These are phyloP conservation scores for Aphelenchoides bicaudatus DNA, from an alignment of 2,888 invertebrate genomes.

Conservation along the genomic window DNA sequence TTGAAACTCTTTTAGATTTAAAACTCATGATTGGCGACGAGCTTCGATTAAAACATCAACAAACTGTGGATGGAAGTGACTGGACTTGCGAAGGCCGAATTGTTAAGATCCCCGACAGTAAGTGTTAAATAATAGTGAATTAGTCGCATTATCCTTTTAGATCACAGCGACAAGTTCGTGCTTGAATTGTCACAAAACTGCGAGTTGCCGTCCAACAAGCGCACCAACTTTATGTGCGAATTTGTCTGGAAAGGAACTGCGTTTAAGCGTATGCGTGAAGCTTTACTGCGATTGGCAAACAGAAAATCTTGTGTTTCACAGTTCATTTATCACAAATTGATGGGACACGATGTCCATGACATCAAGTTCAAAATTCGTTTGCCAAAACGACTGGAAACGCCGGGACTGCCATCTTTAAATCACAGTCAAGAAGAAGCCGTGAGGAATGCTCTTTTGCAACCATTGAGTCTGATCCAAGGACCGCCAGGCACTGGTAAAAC, in stretches of 20 bases:
- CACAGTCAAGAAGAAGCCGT: slow-evolving; percentile 97
- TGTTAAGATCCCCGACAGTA: slow-evolving; percentile 70
- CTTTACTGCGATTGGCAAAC: slow-evolving; percentile 63
- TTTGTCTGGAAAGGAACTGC: slow-evolving; percentile 64
- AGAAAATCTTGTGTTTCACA: slow-evolving; percentile 90
- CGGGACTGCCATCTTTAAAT: slow-evolving; percentile 83
- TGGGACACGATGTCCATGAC: slow-evolving; percentile 71
- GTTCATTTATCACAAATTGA: slow-evolving; percentile 90
- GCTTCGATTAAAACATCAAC: slow-evolving; percentile 74
- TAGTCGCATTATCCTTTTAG: slow-evolving; percentile 36
- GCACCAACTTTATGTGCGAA: slow-evolving; percentile 92
- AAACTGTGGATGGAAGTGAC: slow-evolving; percentile 46
- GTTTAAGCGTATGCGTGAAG: slow-evolving; percentile 47
- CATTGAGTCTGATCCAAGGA: slow-evolving; percentile 89
- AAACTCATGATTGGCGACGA: slow-evolving; percentile 99
- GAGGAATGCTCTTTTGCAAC: slow-evolving; percentile 91
- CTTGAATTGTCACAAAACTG: slow-evolving; percentile 80
- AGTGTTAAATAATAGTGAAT: slow-evolving; percentile 39
- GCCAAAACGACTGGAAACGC: slow-evolving; percentile 72
- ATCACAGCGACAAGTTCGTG: slow-evolving; percentile 95
- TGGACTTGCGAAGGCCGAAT: slow-evolving; percentile 99
- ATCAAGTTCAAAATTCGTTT: slow-evolving; percentile 68
- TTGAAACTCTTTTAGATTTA: slow-evolving; percentile 71
- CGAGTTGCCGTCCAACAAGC: slow-evolving; percentile 83
- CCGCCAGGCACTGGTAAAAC: slow-evolving; percentile 97